Base-by-base conservation (phyloP, 37 sponge, comb jelly and placozoan species). In the Chondrosia reniformis region DNA sequence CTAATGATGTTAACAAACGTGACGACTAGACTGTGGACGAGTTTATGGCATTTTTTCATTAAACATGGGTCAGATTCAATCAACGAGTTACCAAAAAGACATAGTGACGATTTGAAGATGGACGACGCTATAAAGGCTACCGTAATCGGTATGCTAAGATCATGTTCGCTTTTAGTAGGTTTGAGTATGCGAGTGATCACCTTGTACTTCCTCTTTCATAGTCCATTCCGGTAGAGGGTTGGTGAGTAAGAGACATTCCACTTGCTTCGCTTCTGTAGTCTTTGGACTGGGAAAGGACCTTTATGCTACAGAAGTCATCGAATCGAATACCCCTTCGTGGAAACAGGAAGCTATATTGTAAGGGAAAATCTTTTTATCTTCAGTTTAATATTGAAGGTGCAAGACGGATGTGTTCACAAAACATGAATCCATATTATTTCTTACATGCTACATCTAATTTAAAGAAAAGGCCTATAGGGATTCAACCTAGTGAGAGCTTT, bases 281-380 rank as follows among this genome's bases (percentile, higher is more conserved):
- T 94, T 94, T 72, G 91, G 91, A 1, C 1, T 90, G 30, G 92
- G 95, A 21, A 94, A 94, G 66, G 78, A 78, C 24, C 62, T 43
- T 45, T 94, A 80, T 67, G 69, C 56, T 9, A 94, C 95, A 0
- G 85, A 86, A 42, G 82, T 79, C 22, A 56, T 94, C 3, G 78
- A 84, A 45, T 79, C 83, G 74, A 86, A 77, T 44, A 58, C 37
- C 21, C 95, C 95, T 12, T 63, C 71, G 40, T 94, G 95, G 95
- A 90, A 87, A 28, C 84, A 94, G 45, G 95, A 94, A 54, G 89
- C 88, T 0, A 49, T 44, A 28, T 66, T 94, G 95, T 94, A 58
- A 76, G 83, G 78, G n/a, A 40, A 63, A 9, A 36, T 21, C n/a
- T n/a, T n/a, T n/a, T n/a, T n/a, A 8, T 22, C 21, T 9, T 67